Conservation (phyloP, 1,140 invertebrate species). For the Aphidius gifuensis region DNA sequence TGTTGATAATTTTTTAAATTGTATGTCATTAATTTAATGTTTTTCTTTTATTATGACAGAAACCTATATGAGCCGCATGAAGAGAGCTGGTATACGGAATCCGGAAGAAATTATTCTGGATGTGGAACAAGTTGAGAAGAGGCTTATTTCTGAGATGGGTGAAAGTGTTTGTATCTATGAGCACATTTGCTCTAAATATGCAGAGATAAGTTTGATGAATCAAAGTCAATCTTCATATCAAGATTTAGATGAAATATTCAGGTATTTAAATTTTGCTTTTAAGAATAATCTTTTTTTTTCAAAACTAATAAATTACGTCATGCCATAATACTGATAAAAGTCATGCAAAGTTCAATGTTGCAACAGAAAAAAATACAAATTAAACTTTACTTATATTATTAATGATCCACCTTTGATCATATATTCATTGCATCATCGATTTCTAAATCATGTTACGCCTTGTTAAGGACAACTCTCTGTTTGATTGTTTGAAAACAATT, state of each 20-base stretch:
- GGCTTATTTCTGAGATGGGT: constrained; percentile 66
- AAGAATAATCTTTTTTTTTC: too few species aligned
- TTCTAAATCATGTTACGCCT: constrained; percentile 8
- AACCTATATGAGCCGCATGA: constrained; percentile 60
- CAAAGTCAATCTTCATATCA: constrained; percentile 35
- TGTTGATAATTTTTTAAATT: constrained; percentile 15
- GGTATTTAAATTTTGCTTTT: constrained; percentile 48
- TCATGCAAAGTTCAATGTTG: too few species aligned
- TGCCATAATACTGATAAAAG: too few species aligned
- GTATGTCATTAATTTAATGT: constrained; percentile 10
- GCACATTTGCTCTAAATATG: constrained; percentile 66
- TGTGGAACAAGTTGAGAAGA: constrained; percentile 66
- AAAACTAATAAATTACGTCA: too few species aligned
- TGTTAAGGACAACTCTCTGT: constrained; percentile 2
- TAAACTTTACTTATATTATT: too few species aligned
- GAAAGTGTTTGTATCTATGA: constrained; percentile 69
- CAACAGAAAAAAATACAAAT: too few species aligned
- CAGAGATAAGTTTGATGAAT: constrained; percentile 51
- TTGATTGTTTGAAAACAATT: not conserved
- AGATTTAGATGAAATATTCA: constrained; percentile 67
- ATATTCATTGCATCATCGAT: constrained; percentile 9
- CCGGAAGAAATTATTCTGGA: constrained; percentile 58
- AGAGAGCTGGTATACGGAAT: constrained; percentile 41
- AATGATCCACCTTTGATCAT: not conserved
- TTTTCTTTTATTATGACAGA: constrained; percentile 50